Conservation (phyloP, 2,888 invertebrate genomes). For the Trypoxylon attenuatum region DNA sequence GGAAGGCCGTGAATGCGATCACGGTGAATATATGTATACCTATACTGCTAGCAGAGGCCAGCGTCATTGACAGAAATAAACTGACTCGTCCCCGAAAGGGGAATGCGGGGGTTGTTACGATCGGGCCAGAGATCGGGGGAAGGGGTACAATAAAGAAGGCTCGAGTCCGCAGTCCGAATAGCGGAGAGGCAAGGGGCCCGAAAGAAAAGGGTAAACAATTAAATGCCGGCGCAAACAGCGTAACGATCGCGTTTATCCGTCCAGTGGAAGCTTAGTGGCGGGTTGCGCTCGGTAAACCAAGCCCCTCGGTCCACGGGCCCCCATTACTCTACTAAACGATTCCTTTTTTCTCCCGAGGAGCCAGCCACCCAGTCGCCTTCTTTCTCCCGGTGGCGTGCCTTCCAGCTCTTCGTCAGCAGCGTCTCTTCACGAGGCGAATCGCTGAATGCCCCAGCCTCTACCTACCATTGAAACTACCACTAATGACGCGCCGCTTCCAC, state of each 20-base stretch:
- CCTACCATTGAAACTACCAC: conserved; percentile 40
- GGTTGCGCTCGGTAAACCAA: conserved; percentile 29
- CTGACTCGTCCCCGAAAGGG: no score
- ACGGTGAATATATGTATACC: conserved; percentile 3
- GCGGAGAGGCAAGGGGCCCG: neutral
- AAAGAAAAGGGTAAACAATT: conserved; percentile 23
- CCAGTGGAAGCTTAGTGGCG: conserved; percentile 21
- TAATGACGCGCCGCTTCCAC: conserved; percentile 41
- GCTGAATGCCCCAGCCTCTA: conserved; percentile 21
- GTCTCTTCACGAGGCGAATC: conserved; percentile 28
- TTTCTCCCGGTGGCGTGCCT: neutral
- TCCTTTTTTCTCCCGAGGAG: conserved; percentile 18
- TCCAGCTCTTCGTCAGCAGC: conserved; percentile 15
- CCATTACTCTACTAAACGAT: conserved; percentile 32
- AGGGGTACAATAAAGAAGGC: neutral
- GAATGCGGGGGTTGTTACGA: no score
- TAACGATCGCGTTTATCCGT: conserved; percentile 34
- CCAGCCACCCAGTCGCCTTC: conserved; percentile 24
- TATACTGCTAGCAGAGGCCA: neutral
- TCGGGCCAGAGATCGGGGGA: neutral
- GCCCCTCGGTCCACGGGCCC: conserved; percentile 14
- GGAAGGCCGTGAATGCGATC: conserved; percentile 23
- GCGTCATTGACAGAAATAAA: neutral
- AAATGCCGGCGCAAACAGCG: conserved; percentile 27
- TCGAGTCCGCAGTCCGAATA: conserved; percentile 5